Evolutionary conservation across 2,797 vertebrate species (phyloP).

Genomic region (Sebastes itinus): DNA sequence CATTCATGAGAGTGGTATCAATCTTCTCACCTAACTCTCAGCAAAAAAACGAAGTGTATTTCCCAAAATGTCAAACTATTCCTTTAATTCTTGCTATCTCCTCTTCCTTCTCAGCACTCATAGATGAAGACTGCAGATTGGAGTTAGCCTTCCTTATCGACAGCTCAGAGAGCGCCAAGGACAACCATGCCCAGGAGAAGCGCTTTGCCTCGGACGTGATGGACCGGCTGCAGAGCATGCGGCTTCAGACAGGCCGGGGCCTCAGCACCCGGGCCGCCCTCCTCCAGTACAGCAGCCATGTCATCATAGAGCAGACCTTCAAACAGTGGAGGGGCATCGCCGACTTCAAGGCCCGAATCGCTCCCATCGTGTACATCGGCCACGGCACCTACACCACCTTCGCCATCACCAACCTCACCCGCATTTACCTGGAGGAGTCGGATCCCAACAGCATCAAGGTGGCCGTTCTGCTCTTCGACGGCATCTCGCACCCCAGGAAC

Average conservation of each 20-base stretch:
- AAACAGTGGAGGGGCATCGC: slow-evolving; percentile 85
- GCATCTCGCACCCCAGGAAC: slow-evolving; percentile 90
- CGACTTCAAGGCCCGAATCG: slow-evolving; percentile 83
- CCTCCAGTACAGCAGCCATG: slow-evolving; percentile 93
- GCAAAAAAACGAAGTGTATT: too few relatives aligned
- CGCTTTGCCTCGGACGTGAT: slow-evolving; percentile 83
- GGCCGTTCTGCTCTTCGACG: slow-evolving; percentile 88
- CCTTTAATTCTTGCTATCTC: not conserved
- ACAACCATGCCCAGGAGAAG: slow-evolving; percentile 90
- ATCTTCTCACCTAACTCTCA: too few relatives aligned
- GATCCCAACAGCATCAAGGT: slow-evolving; percentile 82
- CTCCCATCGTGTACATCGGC: slow-evolving; percentile 86
- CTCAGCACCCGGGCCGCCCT: slow-evolving; percentile 86
- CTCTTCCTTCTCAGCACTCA: slow-evolving; percentile 40
- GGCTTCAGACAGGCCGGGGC: slow-evolving; percentile 80
- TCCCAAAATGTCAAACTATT: not conserved
- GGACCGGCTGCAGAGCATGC: slow-evolving; percentile 82
- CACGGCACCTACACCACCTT: slow-evolving; percentile 93
- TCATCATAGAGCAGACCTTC: slow-evolving; percentile 88
- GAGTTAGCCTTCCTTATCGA: slow-evolving; percentile 91
- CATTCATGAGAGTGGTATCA: too few relatives aligned
- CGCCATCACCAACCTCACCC: slow-evolving; percentile 92
- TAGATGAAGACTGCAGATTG: slow-evolving; percentile 85
- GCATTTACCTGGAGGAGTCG: slow-evolving; percentile 88
- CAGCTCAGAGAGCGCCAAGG: slow-evolving; percentile 92